Conservation (phyloP, 2,888 invertebrate genomes). For the Schrankia costaestrigalis region DNA sequence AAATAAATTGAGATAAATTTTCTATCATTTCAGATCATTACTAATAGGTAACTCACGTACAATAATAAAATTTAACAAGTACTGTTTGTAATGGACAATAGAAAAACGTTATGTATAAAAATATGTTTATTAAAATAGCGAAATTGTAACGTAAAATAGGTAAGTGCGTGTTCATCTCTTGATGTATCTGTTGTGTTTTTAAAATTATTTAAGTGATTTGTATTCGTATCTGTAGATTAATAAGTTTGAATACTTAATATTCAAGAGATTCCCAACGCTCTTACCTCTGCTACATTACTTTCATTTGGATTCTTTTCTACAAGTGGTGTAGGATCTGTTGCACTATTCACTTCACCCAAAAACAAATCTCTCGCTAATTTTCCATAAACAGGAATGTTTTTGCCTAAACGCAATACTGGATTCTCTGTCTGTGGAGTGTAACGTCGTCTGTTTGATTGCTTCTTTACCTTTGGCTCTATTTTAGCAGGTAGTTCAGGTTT, state of each 20-base stretch:
- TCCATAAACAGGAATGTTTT: constrained; percentile 51
- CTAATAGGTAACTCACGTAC: no score
- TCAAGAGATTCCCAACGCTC: constrained; percentile 27
- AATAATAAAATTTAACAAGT: no score
- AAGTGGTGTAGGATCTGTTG: constrained; percentile 43
- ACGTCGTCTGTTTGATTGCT: constrained; percentile 28
- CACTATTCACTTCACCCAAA: constrained; percentile 33
- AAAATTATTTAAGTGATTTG: no score
- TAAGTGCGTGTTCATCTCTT: constrained; percentile 9
- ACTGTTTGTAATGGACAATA: no score
- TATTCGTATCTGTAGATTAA: no score
- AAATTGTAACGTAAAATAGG: neutral
- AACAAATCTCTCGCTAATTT: constrained; percentile 46
- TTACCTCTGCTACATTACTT: constrained; percentile 22
- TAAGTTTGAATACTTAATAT: no score
- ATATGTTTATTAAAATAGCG: no score
- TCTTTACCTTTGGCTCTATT: constrained; percentile 36
- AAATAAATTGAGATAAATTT: no score
- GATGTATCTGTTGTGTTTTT: no score
- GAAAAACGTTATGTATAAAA: constrained; percentile 12
- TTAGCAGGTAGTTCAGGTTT: constrained; percentile 49
- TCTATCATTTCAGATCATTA: constrained; percentile 25
- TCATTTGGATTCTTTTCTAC: constrained; percentile 30
- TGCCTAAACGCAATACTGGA: constrained; percentile 44
- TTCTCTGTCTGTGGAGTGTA: constrained; percentile 29